A percentile compares a stretch with the other conserved stretches of the same genome.
Evolutionary conservation across 2,888 invertebrate species (phyloP).

Genomic region (Trachelus stipa): DNA sequence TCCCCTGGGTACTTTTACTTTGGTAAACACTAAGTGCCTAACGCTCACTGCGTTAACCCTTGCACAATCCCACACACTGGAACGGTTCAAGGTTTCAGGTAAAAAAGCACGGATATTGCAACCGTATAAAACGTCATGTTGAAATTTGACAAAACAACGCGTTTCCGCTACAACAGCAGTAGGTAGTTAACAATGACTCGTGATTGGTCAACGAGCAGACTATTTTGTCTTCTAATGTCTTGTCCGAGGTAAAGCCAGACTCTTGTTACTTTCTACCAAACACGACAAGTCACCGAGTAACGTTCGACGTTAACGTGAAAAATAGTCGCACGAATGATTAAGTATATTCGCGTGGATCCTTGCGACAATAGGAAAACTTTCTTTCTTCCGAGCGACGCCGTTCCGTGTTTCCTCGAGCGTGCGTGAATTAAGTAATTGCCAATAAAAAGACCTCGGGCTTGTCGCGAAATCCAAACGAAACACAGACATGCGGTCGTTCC

Average conservation of each 20-base stretch:
- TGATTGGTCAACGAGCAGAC: background rate
- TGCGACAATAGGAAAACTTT: background rate
- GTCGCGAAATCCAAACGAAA: background rate
- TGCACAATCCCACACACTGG: background rate
- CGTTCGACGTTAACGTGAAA: background rate
- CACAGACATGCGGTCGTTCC: background rate
- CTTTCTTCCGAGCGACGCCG: background rate
- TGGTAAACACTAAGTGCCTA: background rate
- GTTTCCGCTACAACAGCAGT: background rate
- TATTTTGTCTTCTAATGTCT: background rate
- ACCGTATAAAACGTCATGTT: background rate
- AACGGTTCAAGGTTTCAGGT: background rate
- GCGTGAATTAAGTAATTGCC: background rate
- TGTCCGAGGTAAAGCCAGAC: background rate
- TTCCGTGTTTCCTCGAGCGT: background rate
- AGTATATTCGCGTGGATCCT: background rate
- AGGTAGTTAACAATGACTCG: background rate
- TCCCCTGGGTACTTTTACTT: background rate
- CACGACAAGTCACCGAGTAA: background rate
- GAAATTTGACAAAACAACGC: background rate
- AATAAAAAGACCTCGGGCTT: background rate
- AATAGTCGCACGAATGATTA: background rate
- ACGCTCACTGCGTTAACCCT: background rate
- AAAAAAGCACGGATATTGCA: background rate
- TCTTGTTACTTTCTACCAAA: background rate